phyloP scores from a whole-genome alignment of 2,113 vertebrate species.

The Esox niger region DNA sequence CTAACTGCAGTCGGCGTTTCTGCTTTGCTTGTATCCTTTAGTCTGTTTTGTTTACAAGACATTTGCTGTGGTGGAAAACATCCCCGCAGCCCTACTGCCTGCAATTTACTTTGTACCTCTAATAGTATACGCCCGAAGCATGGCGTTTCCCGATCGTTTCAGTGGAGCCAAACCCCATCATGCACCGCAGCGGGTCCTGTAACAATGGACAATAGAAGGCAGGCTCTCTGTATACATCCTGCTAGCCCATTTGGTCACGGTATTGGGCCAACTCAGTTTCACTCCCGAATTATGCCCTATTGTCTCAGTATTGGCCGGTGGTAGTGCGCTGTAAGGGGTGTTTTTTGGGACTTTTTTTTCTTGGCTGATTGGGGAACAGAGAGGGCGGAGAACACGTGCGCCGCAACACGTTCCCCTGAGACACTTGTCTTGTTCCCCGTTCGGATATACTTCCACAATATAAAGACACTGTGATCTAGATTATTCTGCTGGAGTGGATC shows the following conservation, averaged over 20 bases:
- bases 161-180: slow-evolving; percentile 6
- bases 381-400: too few relatives aligned
- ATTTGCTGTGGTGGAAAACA: background rate
- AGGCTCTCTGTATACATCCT: slow-evolving; percentile 5
- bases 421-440: too few relatives aligned
- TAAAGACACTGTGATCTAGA: too few relatives aligned
- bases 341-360: too few relatives aligned
- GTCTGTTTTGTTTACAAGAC: background rate
- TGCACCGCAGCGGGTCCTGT: background rate
- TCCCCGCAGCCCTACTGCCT: background rate
- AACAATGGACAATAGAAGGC: slow-evolving; percentile 30
- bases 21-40: background rate
- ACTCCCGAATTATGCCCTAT: too few relatives aligned
- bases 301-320: background rate
- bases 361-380: too few relatives aligned
- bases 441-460: too few relatives aligned
- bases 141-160: slow-evolving; percentile 12
- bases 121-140: slow-evolving; percentile 6
- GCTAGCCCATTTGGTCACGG: background rate
- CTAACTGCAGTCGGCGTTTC: background rate
- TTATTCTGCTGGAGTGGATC: too few relatives aligned
- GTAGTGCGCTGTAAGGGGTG: too few relatives aligned
- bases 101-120: slow-evolving; percentile 4
- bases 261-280: background rate
- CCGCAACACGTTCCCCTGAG: too few relatives aligned